Conservation (phyloP, 2,797 vertebrate genomes). For the Channallabes apus region DNA sequence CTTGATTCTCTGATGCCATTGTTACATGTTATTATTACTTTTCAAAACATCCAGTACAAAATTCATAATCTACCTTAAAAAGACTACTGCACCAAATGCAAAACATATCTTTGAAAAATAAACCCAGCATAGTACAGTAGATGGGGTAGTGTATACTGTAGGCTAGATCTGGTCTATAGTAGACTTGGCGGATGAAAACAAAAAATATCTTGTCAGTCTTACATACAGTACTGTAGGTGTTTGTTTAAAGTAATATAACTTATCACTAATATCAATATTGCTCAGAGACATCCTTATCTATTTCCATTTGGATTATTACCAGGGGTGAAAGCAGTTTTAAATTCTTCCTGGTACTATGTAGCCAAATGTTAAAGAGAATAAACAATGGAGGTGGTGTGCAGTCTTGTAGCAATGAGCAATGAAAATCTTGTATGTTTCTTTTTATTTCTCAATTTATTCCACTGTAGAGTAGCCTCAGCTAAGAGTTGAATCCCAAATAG, state of each 20-base stretch:
- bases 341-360: too few relatives aligned
- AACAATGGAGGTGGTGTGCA: too few relatives aligned
- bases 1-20: slow-evolving; percentile 78
- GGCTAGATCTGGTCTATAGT: slow-evolving; percentile 22
- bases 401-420: too few relatives aligned
- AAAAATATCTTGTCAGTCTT: not conserved
- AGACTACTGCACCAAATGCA: slow-evolving; percentile 63
- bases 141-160: not conserved
- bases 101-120: slow-evolving; percentile 65
- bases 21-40: slow-evolving; percentile 82
- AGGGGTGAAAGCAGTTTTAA: too few relatives aligned
- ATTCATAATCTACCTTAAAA: slow-evolving; percentile 70
- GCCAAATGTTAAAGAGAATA: too few relatives aligned
- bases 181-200: not conserved
- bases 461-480: too few relatives aligned
- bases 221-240: too few relatives aligned
- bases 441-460: too few relatives aligned
- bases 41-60: slow-evolving; percentile 79
- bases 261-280: not conserved
- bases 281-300: too few relatives aligned
- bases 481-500: too few relatives aligned
- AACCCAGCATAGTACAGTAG: slow-evolving; percentile 32
- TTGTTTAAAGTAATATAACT: not conserved
- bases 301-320: too few relatives aligned
- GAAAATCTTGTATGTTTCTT: too few relatives aligned